Conservation (phyloP, 2,113 vertebrate genomes). For the Bufo bufo region DNA sequence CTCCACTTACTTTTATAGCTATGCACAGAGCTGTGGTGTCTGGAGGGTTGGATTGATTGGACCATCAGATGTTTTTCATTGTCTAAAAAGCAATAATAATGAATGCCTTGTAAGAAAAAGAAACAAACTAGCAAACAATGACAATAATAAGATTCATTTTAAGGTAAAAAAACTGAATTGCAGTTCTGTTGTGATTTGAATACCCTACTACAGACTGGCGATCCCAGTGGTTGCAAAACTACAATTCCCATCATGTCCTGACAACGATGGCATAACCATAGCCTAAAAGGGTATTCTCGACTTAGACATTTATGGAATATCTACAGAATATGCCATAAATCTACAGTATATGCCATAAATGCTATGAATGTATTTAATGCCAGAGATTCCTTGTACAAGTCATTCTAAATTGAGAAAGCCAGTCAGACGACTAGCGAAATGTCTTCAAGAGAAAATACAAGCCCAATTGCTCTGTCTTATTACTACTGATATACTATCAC, state of each 20-base stretch:
- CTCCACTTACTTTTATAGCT: background rate
- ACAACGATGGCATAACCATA: background rate
- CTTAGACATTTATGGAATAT: no score
- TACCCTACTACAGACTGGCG: background rate
- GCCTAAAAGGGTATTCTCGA: no score
- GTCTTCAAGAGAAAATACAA: no score
- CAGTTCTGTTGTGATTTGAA: background rate
- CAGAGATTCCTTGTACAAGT: no score
- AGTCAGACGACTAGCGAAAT: no score
- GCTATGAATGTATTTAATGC: no score
- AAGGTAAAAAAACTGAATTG: background rate
- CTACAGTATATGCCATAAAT: no score
- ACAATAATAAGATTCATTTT: background rate
- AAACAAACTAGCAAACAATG: background rate
- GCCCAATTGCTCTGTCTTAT: no score
- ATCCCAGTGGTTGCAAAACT: background rate
- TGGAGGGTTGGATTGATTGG: background rate
- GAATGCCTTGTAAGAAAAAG: background rate
- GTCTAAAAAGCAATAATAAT: background rate
- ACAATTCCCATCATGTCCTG: background rate
- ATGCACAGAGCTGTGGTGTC: background rate
- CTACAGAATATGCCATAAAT: no score
- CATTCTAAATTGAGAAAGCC: no score
- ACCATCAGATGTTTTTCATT: background rate
- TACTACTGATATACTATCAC: no score